A percentile compares a stretch with the other conserved stretches of the same genome.
phyloP scores from a whole-genome alignment of 2,113 vertebrate genomes.

The Tiliqua scincoides region DNA sequence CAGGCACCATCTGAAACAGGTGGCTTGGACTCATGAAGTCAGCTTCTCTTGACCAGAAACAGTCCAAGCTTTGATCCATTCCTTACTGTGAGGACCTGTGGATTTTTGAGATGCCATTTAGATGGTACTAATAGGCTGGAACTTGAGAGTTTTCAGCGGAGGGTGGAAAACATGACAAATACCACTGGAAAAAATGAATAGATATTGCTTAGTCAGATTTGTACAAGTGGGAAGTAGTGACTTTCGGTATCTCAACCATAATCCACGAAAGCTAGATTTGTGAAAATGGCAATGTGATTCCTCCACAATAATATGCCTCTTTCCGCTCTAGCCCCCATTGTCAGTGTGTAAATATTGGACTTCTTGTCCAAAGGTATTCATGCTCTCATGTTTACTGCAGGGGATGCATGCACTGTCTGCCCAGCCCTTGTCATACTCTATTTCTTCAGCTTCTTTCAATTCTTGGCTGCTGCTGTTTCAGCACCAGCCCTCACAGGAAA shows the following conservation, averaged over 20 bases:
- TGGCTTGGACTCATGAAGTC: conserved; percentile 58
- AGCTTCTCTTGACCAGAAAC: conserved; percentile 56
- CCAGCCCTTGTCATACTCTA: background rate
- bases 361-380: background rate
- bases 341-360: background rate
- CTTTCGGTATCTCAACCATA: conserved; percentile 1
- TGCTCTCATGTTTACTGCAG: background rate
- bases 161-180: background rate
- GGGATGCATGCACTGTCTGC: background rate
- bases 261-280: background rate
- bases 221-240: background rate
- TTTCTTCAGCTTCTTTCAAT: background rate
- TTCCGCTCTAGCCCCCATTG: background rate
- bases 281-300: conserved; percentile 16
- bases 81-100: conserved; percentile 15
- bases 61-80: conserved; percentile 55
- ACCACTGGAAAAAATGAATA: background rate
- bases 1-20: conserved; percentile 64
- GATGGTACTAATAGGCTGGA: conserved; percentile 4
- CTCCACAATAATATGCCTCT: conserved; percentile 1
- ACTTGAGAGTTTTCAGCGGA: background rate
- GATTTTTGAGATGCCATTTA: conserved; percentile 29
- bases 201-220: background rate
- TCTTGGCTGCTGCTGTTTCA: background rate
- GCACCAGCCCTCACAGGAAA: background rate